Conservation (phyloP, 2,797 vertebrate species). For the Alcedo atthis region DNA sequence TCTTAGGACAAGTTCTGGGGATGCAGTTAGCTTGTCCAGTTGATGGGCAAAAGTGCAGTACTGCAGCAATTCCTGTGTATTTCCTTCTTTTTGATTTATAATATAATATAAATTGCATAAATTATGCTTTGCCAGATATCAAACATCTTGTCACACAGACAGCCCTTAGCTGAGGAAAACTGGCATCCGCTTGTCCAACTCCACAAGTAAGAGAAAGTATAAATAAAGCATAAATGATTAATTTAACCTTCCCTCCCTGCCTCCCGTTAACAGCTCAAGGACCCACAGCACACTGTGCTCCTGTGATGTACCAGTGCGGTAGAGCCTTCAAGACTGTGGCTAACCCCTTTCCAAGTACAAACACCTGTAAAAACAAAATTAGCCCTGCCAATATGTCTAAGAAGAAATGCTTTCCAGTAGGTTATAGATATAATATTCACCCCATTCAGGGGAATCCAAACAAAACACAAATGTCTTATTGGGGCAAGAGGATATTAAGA, state of each 20-base stretch:
- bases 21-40: not conserved
- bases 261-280: constrained; percentile 82
- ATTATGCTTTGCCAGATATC: constrained; percentile 57
- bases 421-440: constrained; percentile 93
- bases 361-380: constrained; percentile 97
- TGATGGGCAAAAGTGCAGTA: not conserved
- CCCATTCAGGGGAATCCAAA: constrained; percentile 89
- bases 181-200: constrained; percentile 72
- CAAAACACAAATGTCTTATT: constrained; percentile 88
- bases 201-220: constrained; percentile 74
- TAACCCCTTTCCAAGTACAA: constrained; percentile 92
- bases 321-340: constrained; percentile 89
- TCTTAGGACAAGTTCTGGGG: not conserved
- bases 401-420: constrained; percentile 86
- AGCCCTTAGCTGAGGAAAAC: constrained; percentile 72
- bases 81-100: constrained; percentile 16
- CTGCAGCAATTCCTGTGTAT: not conserved
- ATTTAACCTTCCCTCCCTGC: constrained; percentile 82
- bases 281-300: constrained; percentile 80
- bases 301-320: constrained; percentile 82
- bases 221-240: constrained; percentile 87
- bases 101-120: constrained; percentile 20
- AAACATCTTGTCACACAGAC: constrained; percentile 66
- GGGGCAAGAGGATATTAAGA: constrained; percentile 83
- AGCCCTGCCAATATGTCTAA: constrained; percentile 85